Base-by-base conservation (phyloP, 2,113 vertebrate species). In the Hippoglossus stenolepis region DNA sequence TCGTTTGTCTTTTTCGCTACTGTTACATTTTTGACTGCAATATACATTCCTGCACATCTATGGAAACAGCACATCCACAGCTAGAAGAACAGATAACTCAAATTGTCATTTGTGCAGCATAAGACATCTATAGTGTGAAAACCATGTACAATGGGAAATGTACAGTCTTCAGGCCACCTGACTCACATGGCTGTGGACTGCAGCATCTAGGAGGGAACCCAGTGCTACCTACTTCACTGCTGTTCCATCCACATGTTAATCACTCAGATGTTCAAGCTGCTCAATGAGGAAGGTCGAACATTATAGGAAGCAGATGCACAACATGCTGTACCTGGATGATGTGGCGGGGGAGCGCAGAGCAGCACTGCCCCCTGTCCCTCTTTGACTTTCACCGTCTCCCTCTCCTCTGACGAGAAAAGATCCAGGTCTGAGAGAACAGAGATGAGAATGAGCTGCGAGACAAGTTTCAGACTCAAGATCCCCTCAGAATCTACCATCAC, bases 311-410 rank as follows among this genome's bases (percentile, higher is more conserved):
- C 40, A 43, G 12, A 13, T 43, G 10, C 40, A 43, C 67, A 17
- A 45, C 28, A 68, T 59, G 21, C 26, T 2, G 59, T 93, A 99
- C 98, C 97, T 97, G 98, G 97, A 67, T 93, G 96, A 85, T 98
- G 98, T 60, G 94, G 94, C 1, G 97, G 98, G 5, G 97, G 95
- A 0, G 95, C 96, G 64, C 98, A 99, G 54, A 99, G 95, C 80
- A 99, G 94, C 43, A 98, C 96, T 6, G 95, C 96, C 31, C 97
- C 97, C 77, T 97, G 96, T 17, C 97, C 97, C 89, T 97, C 97
- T 75, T 95, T 96, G 4, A 98, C 95, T 63, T 89, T 88, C 77
- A 99, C 97, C 1, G 96, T 94, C 15, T 94, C 94, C 47, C 97
- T 95, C 45, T 98, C 97, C 64, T 99, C 98, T 0, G 96, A 96